phyloP scores from a whole-genome alignment of 2,113 vertebrate species.

The Lanius collurio region DNA sequence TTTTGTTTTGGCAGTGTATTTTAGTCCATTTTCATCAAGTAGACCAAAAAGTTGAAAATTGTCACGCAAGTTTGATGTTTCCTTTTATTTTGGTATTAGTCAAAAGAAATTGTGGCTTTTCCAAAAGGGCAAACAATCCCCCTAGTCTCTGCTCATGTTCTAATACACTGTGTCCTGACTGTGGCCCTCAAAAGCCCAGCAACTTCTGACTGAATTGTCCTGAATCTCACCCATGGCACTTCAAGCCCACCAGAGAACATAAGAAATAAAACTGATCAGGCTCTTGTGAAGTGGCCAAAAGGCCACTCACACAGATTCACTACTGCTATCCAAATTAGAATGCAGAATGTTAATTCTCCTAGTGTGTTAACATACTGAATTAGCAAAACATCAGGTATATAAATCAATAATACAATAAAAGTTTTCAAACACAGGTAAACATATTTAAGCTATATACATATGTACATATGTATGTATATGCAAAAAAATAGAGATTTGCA shows the following conservation, averaged over 20 bases:
- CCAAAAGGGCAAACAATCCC: not conserved
- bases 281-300: not conserved
- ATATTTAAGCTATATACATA: not conserved
- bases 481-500: not conserved
- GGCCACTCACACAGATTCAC: fast-evolving
- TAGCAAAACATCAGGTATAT: not conserved
- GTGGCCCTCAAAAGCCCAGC: not conserved
- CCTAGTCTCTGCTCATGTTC: not conserved
- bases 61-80: not conserved
- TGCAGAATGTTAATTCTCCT: not conserved
- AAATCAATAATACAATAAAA: not conserved
- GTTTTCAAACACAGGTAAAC: not conserved
- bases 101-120: not conserved
- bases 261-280: not conserved
- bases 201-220: not conserved
- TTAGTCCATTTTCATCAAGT: not conserved
- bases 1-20: not conserved
- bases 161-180: not conserved
- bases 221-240: not conserved
- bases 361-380: not conserved
- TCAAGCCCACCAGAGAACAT: not conserved
- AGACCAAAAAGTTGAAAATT: not conserved
- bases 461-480: not conserved
- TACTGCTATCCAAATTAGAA: not conserved
- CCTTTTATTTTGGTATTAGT: not conserved